Evolutionary conservation across 2,888 invertebrate genomes (phyloP), one percentile per base, ranked within the genome.

Genomic region (Dendrolimus houi): DNA sequence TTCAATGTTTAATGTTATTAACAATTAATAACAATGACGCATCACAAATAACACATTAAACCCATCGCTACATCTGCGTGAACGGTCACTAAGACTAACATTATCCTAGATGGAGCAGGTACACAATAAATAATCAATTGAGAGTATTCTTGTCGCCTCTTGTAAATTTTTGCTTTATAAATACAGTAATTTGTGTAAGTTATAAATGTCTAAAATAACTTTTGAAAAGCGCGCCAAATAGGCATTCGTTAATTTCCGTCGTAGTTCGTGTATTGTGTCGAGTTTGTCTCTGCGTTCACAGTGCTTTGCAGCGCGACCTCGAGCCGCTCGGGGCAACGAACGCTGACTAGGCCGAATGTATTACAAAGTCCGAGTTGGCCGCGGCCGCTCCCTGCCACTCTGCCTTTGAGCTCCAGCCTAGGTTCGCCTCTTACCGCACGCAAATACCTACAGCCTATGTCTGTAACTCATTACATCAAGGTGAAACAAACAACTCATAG

Each of bases 321-420:
- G 87, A 71, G 77, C 72, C 66, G 61, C 69, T 67, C 79, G 68
- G 90, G 88, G 85, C 88, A 89, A 90, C 86, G 87, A 83, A 83
- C 89, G 87, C 85, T 86, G 82, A 89, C 87, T 89, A 88, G 89
- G 88, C 85, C 89, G 87, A 87, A 85, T 83, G 85, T 84, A 87
- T 87, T 89, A 89, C 87, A 87, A 87, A 89, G 89, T 88, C 88
- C 87, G 85, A 87, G 77, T 79, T 74, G 77, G 71, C 79, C 79
- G 80, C 77, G 80, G 81, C 86, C 87, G 82, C 85, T 86, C 88
- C 87, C 87, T 85, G 81, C 84, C 86, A 77, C 83, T 82, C 76
- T 81, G 83, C 81, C 81, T 82, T 79, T 79, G 78, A 88, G 85
- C 87, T 87, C 86, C 81, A 83, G 81, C 81, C 84, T 87, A 87